Conservation (phyloP, 2,888 invertebrate genomes). For the Cristatella mucedo region DNA sequence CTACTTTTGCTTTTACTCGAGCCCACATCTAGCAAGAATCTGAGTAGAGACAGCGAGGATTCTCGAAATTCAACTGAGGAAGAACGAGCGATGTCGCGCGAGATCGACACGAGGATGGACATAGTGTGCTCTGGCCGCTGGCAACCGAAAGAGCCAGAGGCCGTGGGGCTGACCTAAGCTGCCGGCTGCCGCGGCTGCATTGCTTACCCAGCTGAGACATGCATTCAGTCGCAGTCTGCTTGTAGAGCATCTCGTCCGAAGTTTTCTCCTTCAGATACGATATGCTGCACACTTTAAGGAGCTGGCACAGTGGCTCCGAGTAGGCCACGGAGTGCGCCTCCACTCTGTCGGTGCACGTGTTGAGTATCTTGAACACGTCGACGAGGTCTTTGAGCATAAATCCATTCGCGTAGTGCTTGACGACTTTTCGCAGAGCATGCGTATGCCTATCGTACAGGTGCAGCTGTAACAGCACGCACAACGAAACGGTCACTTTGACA, state of each 20-base stretch:
- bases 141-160: slow-evolving; percentile 9
- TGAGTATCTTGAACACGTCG: slow-evolving; percentile 32
- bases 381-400: slow-evolving; percentile 37
- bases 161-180: neutral
- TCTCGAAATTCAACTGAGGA: no score
- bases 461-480: slow-evolving; percentile 22
- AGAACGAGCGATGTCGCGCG: no score
- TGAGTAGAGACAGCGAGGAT: no score
- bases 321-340: slow-evolving; percentile 27
- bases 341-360: slow-evolving; percentile 33
- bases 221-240: slow-evolving; percentile 34
- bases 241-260: slow-evolving; percentile 34
- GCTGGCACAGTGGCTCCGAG: slow-evolving; percentile 26
- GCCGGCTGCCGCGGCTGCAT: neutral
- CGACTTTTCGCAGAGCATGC: slow-evolving; percentile 28
- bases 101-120: no score
- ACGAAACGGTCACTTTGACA: no score
- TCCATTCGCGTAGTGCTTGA: slow-evolving; percentile 28
- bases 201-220: slow-evolving; percentile 34
- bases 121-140: no score
- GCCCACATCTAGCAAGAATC: no score
- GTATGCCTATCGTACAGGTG: slow-evolving; percentile 33
- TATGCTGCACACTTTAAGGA: slow-evolving; percentile 27
- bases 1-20: no score
- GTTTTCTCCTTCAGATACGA: slow-evolving; percentile 36